phyloP scores from a whole-genome alignment of 2,888 invertebrate genomes.

The Hymenopus coronatus region DNA sequence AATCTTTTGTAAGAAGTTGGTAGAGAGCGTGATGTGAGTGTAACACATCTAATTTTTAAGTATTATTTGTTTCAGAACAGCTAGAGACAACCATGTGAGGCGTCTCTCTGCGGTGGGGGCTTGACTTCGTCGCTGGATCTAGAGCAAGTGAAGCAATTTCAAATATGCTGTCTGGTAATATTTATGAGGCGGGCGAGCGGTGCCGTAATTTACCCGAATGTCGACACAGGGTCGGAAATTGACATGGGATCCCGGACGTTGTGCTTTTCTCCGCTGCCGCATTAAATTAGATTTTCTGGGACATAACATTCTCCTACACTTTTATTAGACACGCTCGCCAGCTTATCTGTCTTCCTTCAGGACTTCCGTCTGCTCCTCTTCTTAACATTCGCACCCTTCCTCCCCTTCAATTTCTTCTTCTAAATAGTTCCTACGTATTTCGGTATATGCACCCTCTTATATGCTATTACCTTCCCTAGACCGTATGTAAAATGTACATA shows the following conservation, averaged over 20 bases:
- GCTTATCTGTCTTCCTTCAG: neutral
- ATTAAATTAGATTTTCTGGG: neutral
- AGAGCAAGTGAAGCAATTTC: neutral
- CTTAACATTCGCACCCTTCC: too few relatives aligned
- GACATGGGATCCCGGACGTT: neutral
- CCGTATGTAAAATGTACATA: too few relatives aligned
- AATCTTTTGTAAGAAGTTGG: too few relatives aligned
- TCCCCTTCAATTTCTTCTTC: too few relatives aligned
- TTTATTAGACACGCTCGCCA: neutral
- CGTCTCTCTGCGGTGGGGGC: neutral
- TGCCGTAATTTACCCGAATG: neutral
- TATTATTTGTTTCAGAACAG: too few relatives aligned
- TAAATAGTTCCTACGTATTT: too few relatives aligned
- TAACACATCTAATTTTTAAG: too few relatives aligned
- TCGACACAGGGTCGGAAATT: neutral
- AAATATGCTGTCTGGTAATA: neutral
- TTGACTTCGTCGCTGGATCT: neutral
- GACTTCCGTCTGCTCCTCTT: neutral
- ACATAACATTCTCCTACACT: neutral
- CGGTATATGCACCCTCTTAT: too few relatives aligned
- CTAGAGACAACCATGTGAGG: too few relatives aligned
- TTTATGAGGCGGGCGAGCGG: neutral
- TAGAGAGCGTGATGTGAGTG: too few relatives aligned
- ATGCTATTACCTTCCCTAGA: too few relatives aligned
- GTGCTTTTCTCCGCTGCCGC: neutral